A percentile compares a stretch with the other conserved stretches of the same genome.
These are phyloP conservation scores for Eupsittula cactorum DNA, from an alignment of 2,113 vertebrate species.

Conservation along the genomic window DNA sequence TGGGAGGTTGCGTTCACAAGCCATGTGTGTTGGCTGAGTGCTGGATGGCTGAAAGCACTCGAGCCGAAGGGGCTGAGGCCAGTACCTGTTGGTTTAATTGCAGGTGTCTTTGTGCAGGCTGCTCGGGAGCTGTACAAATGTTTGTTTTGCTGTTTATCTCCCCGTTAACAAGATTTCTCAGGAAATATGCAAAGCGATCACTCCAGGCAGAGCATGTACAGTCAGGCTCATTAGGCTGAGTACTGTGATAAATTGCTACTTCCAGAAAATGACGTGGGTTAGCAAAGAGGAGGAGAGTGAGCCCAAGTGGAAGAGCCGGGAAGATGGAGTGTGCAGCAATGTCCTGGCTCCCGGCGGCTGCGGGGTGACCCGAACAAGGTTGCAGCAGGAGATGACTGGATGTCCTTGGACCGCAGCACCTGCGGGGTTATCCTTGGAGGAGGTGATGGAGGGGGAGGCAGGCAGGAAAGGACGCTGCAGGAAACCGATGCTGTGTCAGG, in stretches of 20 bases:
- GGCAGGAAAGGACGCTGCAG: accelerated
- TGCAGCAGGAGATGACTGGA: accelerated
- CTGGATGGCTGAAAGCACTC: neutral
- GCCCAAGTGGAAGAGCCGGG: neutral
- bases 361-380: neutral
- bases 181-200: slow-evolving; percentile 59
- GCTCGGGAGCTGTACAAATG: slow-evolving; percentile 19
- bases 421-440: neutral
- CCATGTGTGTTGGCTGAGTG: accelerated
- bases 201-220: slow-evolving; percentile 59
- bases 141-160: slow-evolving; percentile 51
- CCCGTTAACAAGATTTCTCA: slow-evolving; percentile 45
- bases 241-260: slow-evolving; percentile 54
- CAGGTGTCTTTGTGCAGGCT: neutral
- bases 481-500: neutral
- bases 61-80: neutral
- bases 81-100: neutral
- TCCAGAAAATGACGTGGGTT: slow-evolving; percentile 45
- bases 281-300: neutral
- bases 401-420: neutral
- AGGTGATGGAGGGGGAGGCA: neutral
- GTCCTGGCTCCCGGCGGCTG: neutral
- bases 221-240: slow-evolving; percentile 62
- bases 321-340: neutral
- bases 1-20: neutral